Evolutionary conservation across 2,797 vertebrate species (phyloP).

Genomic region (Lacerta agilis): DNA sequence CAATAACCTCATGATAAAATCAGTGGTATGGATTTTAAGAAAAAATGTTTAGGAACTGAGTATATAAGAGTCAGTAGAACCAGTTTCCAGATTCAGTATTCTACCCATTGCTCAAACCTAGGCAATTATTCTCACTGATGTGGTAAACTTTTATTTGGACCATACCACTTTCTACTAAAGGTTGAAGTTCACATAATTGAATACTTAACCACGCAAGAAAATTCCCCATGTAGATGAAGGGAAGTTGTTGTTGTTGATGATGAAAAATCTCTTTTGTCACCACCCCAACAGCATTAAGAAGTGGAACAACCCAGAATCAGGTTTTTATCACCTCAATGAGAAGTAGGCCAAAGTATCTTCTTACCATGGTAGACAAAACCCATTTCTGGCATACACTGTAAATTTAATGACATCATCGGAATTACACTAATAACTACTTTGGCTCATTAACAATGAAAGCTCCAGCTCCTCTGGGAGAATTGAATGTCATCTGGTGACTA

Average conservation of each 20-base stretch:
- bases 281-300: background rate
- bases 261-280: background rate
- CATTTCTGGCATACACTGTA: background rate
- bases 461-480: slow-evolving; percentile 38
- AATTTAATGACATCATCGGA: slow-evolving; percentile 41
- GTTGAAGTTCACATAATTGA: background rate
- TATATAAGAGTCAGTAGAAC: too few relatives aligned
- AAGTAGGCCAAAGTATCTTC: slow-evolving; percentile 7
- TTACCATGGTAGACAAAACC: slow-evolving; percentile 9
- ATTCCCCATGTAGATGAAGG: background rate
- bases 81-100: background rate
- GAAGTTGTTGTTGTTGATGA: background rate
- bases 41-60: too few relatives aligned
- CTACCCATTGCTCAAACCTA: background rate
- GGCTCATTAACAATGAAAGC: slow-evolving; percentile 52
- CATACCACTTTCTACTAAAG: background rate
- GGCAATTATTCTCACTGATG: background rate
- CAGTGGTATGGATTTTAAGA: background rate
- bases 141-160: too few relatives aligned
- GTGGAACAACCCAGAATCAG: background rate
- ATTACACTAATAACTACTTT: slow-evolving; percentile 40
- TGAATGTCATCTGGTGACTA: slow-evolving; percentile 33
- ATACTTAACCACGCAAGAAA: background rate
- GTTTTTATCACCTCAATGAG: background rate
- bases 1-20: background rate